Base-by-base conservation (phyloP, 2,113 vertebrate species). In the Anarrhichthys ocellatus region DNA sequence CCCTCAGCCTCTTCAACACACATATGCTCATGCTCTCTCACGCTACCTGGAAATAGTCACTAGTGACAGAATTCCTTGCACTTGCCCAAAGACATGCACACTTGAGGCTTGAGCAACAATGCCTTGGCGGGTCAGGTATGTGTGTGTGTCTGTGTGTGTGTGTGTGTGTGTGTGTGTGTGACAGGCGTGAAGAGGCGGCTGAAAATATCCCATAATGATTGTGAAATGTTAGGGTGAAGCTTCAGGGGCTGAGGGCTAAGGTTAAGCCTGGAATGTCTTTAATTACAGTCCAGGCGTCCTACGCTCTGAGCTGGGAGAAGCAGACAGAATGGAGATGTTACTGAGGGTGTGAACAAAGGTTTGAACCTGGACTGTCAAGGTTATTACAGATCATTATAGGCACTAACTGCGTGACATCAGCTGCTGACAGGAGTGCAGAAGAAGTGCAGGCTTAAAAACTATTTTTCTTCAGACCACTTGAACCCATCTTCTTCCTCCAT, bases 191-290 rank as follows among this genome's bases (percentile, higher is more conserved):
- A 91, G 80, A 73, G 78, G 84, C 9, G 34, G 76, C 88, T 86
- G 79, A 87, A 94, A 91, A 91, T 88, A 91, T 87, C 88, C 85
- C 73, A 71, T 86, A 92, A 92, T 89, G 83, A 80, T 78, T 88
- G 87, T 73, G 74, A 91, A 93, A 90, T 86, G 83, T 79, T 78
- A 69, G 90, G 86, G 86, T 84, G 81, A 87, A 69, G 89, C 84
- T 83, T 73, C 27, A 73, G 90, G 90, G 87, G 79, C 75, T 65
- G 48, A 86, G 86, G 82, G 78, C 85, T 82, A 92, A 94, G 91
- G 91, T 92, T 93, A 92, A 89, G 89, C 54, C 89, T 92, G 93
- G 94, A 96, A 95, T 94, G 93, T 50, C 83, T 89, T 91, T 95
- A 94, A 95, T 95, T 94, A 93, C 59, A 91, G 92, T 87, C 86